phyloP scores from a whole-genome alignment of 2,797 vertebrate species.

The Furcifer pardalis region DNA sequence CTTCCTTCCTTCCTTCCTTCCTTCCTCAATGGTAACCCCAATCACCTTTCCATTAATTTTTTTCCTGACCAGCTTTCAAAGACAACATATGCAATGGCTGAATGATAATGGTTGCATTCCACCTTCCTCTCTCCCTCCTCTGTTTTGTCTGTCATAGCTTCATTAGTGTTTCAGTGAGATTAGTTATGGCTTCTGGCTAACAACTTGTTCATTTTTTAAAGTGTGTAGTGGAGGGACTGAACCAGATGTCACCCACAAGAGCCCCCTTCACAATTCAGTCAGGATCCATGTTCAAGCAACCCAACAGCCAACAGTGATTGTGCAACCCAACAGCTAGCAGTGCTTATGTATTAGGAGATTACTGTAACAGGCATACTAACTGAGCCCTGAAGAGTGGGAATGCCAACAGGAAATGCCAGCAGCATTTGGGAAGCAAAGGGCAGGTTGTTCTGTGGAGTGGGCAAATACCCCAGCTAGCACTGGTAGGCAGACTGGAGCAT shows the following conservation, averaged over 20 bases:
- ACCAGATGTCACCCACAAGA: neutral
- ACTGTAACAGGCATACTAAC: too few relatives aligned
- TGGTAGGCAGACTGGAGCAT: too few relatives aligned
- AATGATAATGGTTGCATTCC: neutral
- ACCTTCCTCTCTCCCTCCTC: too few relatives aligned
- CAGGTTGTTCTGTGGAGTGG: too few relatives aligned
- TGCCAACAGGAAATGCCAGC: too few relatives aligned
- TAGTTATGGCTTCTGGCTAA: neutral
- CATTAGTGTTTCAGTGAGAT: neutral
- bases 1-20: neutral
- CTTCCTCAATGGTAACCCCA: neutral
- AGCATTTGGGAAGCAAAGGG: too few relatives aligned
- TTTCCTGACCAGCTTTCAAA: neutral
- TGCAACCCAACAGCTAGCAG: too few relatives aligned
- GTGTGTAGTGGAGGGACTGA: neutral
- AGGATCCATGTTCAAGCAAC: neutral
- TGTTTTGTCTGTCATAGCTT: neutral
- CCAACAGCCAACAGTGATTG: too few relatives aligned
- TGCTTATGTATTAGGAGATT: conserved; percentile 22
- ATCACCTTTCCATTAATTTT: neutral
- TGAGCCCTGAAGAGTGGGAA: too few relatives aligned
- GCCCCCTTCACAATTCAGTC: neutral
- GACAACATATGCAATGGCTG: neutral
- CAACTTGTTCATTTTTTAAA: neutral
- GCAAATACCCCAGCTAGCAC: too few relatives aligned